phyloP scores from a whole-genome alignment of 2,797 vertebrate species.

The Lithobates pipiens region DNA sequence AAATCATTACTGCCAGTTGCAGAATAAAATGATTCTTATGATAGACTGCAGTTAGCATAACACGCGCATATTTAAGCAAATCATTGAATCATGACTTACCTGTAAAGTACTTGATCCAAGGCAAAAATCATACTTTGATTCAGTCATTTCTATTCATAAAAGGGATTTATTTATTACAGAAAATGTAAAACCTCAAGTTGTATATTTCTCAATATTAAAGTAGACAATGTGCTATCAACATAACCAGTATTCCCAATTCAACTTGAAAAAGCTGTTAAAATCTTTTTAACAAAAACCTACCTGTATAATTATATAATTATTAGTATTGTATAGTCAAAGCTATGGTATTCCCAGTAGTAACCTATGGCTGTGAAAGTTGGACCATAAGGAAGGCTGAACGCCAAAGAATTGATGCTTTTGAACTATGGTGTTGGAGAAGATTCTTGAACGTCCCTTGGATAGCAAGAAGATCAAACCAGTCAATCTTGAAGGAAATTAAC shows the following conservation, averaged over 20 bases:
- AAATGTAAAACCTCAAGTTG: not conserved
- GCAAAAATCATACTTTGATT: not conserved
- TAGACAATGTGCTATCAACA: not conserved
- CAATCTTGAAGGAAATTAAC: too few relatives aligned
- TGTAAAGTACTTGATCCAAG: not conserved
- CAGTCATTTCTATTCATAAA: not conserved
- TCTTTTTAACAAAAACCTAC: not conserved
- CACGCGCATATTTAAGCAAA: not conserved
- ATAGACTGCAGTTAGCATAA: not conserved
- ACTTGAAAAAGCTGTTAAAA: not conserved
- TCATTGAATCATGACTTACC: too few relatives aligned
- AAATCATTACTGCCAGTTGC: not conserved
- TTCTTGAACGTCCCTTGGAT: too few relatives aligned
- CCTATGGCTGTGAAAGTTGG: too few relatives aligned
- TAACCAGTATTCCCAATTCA: too few relatives aligned
- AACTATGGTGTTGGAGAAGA: too few relatives aligned
- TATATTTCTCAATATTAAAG: not conserved
- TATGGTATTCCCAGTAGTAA: too few relatives aligned
- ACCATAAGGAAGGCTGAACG: too few relatives aligned
- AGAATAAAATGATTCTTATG: not conserved
- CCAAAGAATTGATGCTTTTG: too few relatives aligned
- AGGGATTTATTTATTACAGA: too few relatives aligned
- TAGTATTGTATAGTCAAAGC: too few relatives aligned
- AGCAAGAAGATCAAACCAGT: too few relatives aligned
- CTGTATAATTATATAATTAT: not conserved